Percentiles rank a stretch among this genome's conserved stretches.
Conservation (phyloP, 2,888 invertebrate species). For the Rhagonycha fulva region DNA sequence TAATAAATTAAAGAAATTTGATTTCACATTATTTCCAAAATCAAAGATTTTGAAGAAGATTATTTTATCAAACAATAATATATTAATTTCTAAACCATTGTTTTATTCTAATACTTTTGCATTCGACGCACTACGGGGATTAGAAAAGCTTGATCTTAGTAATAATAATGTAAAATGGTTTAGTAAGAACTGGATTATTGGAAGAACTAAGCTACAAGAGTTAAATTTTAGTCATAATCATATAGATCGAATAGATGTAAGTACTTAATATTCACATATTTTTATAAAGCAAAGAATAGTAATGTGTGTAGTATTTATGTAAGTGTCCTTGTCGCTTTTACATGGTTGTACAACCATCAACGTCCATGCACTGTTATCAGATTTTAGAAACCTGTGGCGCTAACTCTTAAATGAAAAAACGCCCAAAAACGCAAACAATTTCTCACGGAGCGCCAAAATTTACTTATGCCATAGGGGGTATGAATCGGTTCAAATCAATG, state of each 20-base stretch:
- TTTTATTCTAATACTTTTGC: neutral
- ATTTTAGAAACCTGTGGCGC: no score
- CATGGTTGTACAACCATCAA: no score
- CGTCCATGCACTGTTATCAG: no score
- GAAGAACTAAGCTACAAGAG: constrained; percentile 35
- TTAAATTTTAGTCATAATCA: constrained; percentile 71
- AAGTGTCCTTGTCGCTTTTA: no score
- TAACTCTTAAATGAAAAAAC: no score
- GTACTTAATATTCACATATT: constrained; percentile 35
- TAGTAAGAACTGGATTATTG: constrained; percentile 24
- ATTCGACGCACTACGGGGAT: constrained; percentile 37
- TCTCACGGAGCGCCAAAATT: no score
- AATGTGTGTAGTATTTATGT: no score
- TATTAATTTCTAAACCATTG: constrained; percentile 10
- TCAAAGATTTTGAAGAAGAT: constrained; percentile 34
- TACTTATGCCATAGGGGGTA: no score
- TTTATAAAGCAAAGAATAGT: no score
- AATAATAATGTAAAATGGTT: constrained; percentile 35
- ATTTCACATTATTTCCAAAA: constrained; percentile 58
- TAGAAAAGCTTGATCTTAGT: constrained; percentile 58
- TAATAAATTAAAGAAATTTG: constrained; percentile 65
- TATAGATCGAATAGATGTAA: constrained; percentile 61
- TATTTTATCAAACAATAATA: constrained; percentile 32
- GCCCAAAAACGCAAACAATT: no score
- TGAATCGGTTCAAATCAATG: no score